Conservation (phyloP, 2,797 vertebrate species). For the Schizothorax lantsangensis region DNA sequence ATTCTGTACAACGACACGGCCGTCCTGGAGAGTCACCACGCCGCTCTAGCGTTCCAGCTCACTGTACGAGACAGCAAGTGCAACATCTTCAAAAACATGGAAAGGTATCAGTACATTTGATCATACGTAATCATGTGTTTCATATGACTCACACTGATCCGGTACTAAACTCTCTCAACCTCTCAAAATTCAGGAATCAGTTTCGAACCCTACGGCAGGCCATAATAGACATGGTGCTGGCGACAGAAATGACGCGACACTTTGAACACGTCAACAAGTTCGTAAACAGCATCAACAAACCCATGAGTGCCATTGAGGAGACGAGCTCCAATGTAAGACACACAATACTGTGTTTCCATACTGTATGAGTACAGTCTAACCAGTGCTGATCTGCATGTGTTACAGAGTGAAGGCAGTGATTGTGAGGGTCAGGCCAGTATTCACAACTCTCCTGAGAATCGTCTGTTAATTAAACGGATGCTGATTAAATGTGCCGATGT, state of each 20-base stretch:
- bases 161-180: neutral
- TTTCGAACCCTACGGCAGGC: constrained; percentile 92
- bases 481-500: constrained; percentile 96
- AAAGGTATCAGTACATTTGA: constrained; percentile 77
- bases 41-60: constrained; percentile 94
- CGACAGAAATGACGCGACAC: constrained; percentile 98
- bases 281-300: constrained; percentile 97
- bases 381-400: neutral
- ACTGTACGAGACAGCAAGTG: constrained; percentile 88
- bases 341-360: neutral
- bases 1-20: constrained; percentile 95
- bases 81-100: constrained; percentile 97
- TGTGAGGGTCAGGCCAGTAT: constrained; percentile 58
- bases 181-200: constrained; percentile 85
- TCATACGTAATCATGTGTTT: too few relatives aligned
- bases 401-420: constrained; percentile 57
- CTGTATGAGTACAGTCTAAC: neutral
- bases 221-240: constrained; percentile 96
- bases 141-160: neutral
- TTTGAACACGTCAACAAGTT: constrained; percentile 98
- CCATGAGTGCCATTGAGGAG: constrained; percentile 88
- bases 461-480: constrained; percentile 94
- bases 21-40: constrained; percentile 94
- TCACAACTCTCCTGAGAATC: constrained; percentile 85
- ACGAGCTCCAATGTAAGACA: constrained; percentile 60